A percentile compares a stretch with the other conserved stretches of the same genome.
These are phyloP conservation scores for Candoia aspera DNA, from an alignment of 2,113 vertebrate genomes.

Conservation along the genomic window DNA sequence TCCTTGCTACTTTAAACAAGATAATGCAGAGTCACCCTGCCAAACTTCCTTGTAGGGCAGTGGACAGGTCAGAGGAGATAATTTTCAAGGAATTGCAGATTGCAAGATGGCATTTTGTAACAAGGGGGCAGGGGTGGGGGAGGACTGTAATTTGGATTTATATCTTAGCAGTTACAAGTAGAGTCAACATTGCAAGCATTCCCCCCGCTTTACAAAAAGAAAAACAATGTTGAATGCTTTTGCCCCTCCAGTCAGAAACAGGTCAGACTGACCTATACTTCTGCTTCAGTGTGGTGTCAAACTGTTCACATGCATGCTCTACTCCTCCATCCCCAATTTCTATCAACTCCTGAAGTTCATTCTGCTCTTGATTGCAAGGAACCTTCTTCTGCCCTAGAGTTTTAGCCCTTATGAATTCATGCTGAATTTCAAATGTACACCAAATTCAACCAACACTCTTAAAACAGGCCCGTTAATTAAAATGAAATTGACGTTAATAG, in stretches of 20 bases:
- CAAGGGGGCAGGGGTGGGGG: background rate
- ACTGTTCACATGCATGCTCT: background rate
- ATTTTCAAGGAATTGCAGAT: background rate
- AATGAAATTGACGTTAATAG: background rate
- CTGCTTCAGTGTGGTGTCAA: background rate
- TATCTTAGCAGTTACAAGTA: background rate
- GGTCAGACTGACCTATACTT: background rate
- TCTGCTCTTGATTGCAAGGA: background rate
- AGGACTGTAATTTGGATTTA: conserved; percentile 12
- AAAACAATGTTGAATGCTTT: background rate
- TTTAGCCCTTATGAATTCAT: background rate
- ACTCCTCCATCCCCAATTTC: background rate
- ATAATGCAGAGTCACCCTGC: conserved; percentile 34
- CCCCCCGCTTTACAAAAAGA: background rate
- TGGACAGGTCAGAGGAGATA: background rate
- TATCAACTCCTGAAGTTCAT: background rate
- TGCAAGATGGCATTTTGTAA: conserved; percentile 19
- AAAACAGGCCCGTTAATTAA: background rate
- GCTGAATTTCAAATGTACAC: background rate
- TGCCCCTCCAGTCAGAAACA: background rate
- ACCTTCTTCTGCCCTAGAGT: background rate
- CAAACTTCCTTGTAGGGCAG: conserved; percentile 34
- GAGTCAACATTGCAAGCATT: background rate
- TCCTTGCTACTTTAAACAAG: conserved; percentile 46
- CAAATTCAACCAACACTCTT: background rate